These are phyloP conservation scores for Myrmecophaga tridactyla DNA, from an alignment of 2,113 vertebrate species.

Conservation along the genomic window DNA sequence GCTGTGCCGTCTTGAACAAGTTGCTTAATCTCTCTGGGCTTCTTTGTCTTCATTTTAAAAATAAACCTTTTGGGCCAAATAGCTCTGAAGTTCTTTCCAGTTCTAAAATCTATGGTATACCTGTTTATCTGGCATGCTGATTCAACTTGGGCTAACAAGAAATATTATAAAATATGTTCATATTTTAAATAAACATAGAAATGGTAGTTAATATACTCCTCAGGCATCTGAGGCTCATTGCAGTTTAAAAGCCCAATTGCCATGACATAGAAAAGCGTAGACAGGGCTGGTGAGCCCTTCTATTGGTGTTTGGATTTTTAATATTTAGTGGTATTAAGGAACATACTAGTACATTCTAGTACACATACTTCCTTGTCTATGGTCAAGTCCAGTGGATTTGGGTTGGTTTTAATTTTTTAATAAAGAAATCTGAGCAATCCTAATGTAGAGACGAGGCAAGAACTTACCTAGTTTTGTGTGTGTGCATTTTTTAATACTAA, in stretches of 20 bases:
- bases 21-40: not conserved
- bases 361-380: not conserved
- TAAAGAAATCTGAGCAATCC: not conserved
- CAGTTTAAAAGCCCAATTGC: not conserved
- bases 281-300: not conserved
- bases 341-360: no score
- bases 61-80: constrained; percentile 4
- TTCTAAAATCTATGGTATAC: not conserved
- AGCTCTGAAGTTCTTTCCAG: constrained; percentile 2
- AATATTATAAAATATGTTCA: no score
- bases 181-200: constrained; percentile 30
- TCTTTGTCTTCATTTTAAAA: not conserved
- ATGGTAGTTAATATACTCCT: not conserved
- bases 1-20: not conserved
- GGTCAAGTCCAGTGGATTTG: not conserved
- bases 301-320: not conserved
- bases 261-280: not conserved
- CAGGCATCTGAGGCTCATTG: not conserved
- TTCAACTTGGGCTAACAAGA: constrained; percentile 30
- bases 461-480: not conserved
- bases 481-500: no score
- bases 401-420: constrained; percentile 15
- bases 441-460: not conserved
- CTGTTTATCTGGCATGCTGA: not conserved
- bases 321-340: no score